A percentile compares a stretch with the other conserved stretches of the same genome.
Conservation (phyloP, 2,113 vertebrate genomes). For the Notechis scutatus region DNA sequence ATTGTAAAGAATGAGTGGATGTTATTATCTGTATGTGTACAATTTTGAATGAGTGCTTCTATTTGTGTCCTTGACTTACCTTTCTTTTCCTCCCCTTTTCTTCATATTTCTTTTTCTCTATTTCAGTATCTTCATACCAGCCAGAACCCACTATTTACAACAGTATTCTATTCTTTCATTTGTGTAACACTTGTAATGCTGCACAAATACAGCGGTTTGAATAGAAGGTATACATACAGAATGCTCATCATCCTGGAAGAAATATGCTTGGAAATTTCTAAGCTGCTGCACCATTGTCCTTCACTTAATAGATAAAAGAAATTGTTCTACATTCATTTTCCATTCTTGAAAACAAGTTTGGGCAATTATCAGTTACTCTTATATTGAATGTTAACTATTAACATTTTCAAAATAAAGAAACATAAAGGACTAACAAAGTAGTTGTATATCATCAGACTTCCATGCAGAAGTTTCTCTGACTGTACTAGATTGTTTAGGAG, state of each 20-base stretch:
- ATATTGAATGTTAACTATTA: conserved; percentile 48
- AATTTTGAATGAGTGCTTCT: conserved; percentile 59
- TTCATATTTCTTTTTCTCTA: conserved; percentile 64
- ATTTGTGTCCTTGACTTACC: conserved; percentile 75
- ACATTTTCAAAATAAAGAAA: conserved; percentile 60
- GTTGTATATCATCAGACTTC: conserved; percentile 47
- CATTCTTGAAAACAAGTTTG: conserved; percentile 66
- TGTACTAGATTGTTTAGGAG: conserved; percentile 34
- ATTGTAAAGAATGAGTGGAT: conserved; percentile 56
- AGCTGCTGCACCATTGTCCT: conserved; percentile 57
- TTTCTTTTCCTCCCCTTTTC: conserved; percentile 61
- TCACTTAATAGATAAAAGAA: conserved; percentile 67
- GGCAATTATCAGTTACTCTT: conserved; percentile 57
- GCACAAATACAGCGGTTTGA: conserved; percentile 65
- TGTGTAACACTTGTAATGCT: conserved; percentile 70
- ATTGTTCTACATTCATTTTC: conserved; percentile 62
- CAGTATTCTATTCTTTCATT: conserved; percentile 64
- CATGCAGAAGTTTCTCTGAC: conserved; percentile 39
- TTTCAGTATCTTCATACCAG: conserved; percentile 71
- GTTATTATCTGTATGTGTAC: conserved; percentile 57
- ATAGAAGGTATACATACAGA: conserved; percentile 58
- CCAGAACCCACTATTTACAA: conserved; percentile 69
- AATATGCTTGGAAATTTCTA: conserved; percentile 55
- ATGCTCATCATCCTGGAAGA: conserved; percentile 53
- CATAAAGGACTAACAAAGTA: conserved; percentile 44